Percentiles rank a stretch among this genome's conserved stretches.
Conservation (phyloP, 2,888 invertebrate genomes). For the Luperina nickerlii region DNA sequence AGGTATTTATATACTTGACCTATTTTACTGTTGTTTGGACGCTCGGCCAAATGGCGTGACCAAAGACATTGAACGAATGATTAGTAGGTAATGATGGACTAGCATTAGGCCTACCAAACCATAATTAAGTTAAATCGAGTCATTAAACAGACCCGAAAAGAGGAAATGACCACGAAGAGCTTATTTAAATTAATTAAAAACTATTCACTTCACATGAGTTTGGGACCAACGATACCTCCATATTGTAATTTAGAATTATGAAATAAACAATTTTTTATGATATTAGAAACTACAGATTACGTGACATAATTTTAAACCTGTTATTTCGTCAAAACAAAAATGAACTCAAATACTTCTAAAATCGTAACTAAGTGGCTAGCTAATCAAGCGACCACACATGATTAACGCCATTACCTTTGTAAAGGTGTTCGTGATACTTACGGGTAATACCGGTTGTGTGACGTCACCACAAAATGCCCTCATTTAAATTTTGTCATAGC, state of each 20-base stretch:
- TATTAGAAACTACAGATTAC: not conserved
- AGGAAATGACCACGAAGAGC: not conserved
- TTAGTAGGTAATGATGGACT: conserved; percentile 42
- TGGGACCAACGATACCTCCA: no score
- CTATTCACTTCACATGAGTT: not conserved
- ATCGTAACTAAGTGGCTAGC: not conserved
- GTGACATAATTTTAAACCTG: not conserved
- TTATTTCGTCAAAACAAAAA: not conserved
- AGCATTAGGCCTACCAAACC: conserved; percentile 43
- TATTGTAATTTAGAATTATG: no score
- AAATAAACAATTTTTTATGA: not conserved
- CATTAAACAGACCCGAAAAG: conserved; percentile 27
- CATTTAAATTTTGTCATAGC: conserved; percentile 57
- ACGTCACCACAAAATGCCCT: conserved; percentile 53
- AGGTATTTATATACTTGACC: no score
- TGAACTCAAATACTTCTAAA: not conserved
- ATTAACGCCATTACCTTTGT: conserved; percentile 30
- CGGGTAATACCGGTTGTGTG: conserved; percentile 45
- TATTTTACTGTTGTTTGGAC: conserved; percentile 43
- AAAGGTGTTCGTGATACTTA: conserved; percentile 33
- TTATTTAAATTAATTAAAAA: conserved; percentile 21
- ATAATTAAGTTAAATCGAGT: conserved; percentile 35
- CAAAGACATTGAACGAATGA: conserved; percentile 54
- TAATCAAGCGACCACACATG: conserved; percentile 9
- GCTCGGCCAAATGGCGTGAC: conserved; percentile 55